Base-by-base conservation (phyloP, 2,888 invertebrate genomes). In the Nephrotoma guestfalica region DNA sequence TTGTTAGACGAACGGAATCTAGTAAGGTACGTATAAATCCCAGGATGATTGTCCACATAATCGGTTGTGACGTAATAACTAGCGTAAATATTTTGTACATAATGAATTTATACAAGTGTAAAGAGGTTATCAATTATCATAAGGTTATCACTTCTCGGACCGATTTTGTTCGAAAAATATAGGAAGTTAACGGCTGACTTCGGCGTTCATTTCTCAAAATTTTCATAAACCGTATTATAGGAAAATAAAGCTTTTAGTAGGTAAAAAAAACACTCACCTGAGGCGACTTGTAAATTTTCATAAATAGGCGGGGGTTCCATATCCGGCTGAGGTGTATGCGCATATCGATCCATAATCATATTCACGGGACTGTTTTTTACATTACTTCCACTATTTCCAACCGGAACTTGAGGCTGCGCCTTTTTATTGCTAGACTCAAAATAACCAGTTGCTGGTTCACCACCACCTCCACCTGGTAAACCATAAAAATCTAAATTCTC, bases 401-500 rank as follows among this genome's bases (percentile, higher is more conserved):
- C 93, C 87, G 96, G 95, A 83, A 96, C 95, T 91, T 97, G 96
- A 0, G 97, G 96, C 90, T 96, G 96, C 7, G 96, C 96, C 91
- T 95, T 95, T 88, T 94, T 93, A 87, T 90, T 90, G 30, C 88
- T 91, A 88, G 88, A 92, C 84, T 87, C 91, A 86, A 91, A 91
- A 47, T 90, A 89, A 83, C 86, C 86, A n/a, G 41, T 43, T 85
- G 85, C 84, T 6, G 41, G 41, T 84, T 41, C 41, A 84, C 84
- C 41, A 15, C 47, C 43, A 41, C 15, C 71, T 6, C 18, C 51
- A 51, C 11, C 15, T 90, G 93, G 93, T 43, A 93, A 92, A 9
- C 93, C 93, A 92, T 96, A 96, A 90, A 96, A 96, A 88, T 96
- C 96, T 86, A 97, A 93, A 91, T 97, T 97, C 90, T 97, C 97